Conservation (phyloP, 2,888 invertebrate genomes). For the Teleogryllus oceanicus region DNA sequence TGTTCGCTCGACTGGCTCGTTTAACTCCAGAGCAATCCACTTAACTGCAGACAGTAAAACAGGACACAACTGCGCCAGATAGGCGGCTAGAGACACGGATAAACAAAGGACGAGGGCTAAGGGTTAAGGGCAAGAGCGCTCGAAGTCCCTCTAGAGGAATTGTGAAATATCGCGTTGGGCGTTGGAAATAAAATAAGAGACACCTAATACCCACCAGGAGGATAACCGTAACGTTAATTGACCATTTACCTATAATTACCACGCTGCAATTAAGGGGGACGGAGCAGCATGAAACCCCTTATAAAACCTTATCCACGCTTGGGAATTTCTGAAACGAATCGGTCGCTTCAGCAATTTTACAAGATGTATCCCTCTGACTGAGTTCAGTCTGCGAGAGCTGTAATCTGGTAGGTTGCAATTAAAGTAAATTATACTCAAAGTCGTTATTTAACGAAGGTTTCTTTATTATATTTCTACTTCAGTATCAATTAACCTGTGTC, state of each 20-base stretch:
- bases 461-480: too few species aligned
- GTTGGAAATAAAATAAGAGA: neutral
- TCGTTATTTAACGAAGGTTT: too few species aligned
- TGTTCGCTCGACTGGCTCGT: neutral
- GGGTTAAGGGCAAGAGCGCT: neutral
- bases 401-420: too few species aligned
- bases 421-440: too few species aligned
- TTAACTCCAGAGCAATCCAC: slow-evolving; percentile 18
- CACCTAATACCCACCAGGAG: neutral
- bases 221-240: slow-evolving; percentile 18
- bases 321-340: neutral
- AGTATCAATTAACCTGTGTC: too few species aligned
- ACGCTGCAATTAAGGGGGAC: neutral
- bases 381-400: too few species aligned
- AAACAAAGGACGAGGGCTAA: neutral
- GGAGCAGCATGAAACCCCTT: neutral
- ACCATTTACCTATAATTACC: slow-evolving; percentile 18
- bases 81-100: neutral
- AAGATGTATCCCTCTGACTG: too few species aligned
- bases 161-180: neutral
- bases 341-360: too few species aligned
- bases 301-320: neutral
- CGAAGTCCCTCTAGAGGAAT: neutral
- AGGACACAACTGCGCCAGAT: slow-evolving; percentile 11
- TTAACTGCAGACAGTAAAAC: slow-evolving; percentile 10